Percentiles rank a stretch among this genome's conserved stretches.
These are phyloP conservation scores for Trachelipus rathkii DNA, from an alignment of 1,140 invertebrate genomes.

Conservation along the genomic window DNA sequence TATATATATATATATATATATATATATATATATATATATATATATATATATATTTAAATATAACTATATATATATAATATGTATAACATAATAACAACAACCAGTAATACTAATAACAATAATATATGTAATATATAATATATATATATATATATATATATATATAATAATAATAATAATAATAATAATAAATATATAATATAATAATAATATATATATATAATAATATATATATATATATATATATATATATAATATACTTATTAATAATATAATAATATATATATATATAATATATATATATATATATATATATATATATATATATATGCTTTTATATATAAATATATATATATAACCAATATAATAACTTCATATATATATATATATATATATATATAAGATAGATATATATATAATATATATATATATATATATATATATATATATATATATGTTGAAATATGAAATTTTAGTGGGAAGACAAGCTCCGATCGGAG, in stretches of 20 bases:
- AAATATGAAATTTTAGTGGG: slow-evolving; percentile 48
- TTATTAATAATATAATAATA: too few relatives aligned
- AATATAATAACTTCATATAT: too few relatives aligned
- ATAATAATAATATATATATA: slow-evolving; percentile 16
- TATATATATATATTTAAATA: too few relatives aligned
- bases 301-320: slow-evolving; percentile 11
- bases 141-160: too few relatives aligned
- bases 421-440: slow-evolving; percentile 21
- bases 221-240: slow-evolving; percentile 12
- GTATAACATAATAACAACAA: too few relatives aligned
- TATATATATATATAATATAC: slow-evolving; percentile 18
- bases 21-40: too few relatives aligned
- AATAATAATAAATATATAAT: too few relatives aligned
- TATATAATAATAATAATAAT: too few relatives aligned
- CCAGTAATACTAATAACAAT: too few relatives aligned
- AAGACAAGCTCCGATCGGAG: slow-evolving; percentile 53
- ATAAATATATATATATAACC: slow-evolving; percentile 27
- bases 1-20: too few relatives aligned
- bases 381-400: slow-evolving; percentile 22
- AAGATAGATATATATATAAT: slow-evolving; percentile 9
- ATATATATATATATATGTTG: neutral
- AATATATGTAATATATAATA: too few relatives aligned
- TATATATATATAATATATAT: slow-evolving; percentile 24
- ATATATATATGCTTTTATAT: slow-evolving; percentile 25
- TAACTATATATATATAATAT: too few relatives aligned